phyloP scores from a whole-genome alignment of 2,888 invertebrate species.

The Petrophora chlorosata region DNA sequence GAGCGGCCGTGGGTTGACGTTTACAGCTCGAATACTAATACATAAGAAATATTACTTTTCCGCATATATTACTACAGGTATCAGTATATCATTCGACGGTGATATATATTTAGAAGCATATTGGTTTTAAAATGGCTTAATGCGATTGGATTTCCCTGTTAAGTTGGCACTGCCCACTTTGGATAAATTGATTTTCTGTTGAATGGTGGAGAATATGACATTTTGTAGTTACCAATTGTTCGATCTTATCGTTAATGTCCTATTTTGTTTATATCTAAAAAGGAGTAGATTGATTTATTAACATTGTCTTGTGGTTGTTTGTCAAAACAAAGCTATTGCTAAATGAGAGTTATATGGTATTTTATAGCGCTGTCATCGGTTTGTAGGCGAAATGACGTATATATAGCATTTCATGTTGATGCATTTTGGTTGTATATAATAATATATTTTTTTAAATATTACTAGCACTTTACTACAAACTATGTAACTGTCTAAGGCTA shows the following conservation, averaged over 20 bases:
- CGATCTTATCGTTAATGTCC: not conserved
- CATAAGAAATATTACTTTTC: conserved; percentile 34
- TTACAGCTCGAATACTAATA: conserved; percentile 53
- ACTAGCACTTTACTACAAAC: too few relatives aligned
- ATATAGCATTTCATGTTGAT: too few relatives aligned
- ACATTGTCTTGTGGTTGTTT: too few relatives aligned
- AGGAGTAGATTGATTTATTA: conserved; percentile 1
- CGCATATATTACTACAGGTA: conserved; percentile 29
- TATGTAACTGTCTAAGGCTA: too few relatives aligned
- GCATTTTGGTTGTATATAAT: too few relatives aligned
- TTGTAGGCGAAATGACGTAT: too few relatives aligned
- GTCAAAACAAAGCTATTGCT: too few relatives aligned
- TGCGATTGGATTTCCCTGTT: conserved; percentile 12
- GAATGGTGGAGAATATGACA: not conserved
- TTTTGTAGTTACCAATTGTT: conserved; percentile 13
- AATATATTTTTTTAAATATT: too few relatives aligned
- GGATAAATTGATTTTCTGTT: conserved; percentile 5
- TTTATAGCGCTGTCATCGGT: too few relatives aligned
- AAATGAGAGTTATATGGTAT: too few relatives aligned
- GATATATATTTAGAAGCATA: conserved; percentile 10
- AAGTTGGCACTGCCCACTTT: conserved; percentile 8
- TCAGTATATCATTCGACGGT: conserved; percentile 24
- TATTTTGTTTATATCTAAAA: not conserved
- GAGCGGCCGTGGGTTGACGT: conserved; percentile 51
- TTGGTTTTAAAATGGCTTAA: conserved; percentile 6